Evolutionary conservation across 2,797 vertebrate species (phyloP).

Genomic region (Tokudaia tokunoshimensis): DNA sequence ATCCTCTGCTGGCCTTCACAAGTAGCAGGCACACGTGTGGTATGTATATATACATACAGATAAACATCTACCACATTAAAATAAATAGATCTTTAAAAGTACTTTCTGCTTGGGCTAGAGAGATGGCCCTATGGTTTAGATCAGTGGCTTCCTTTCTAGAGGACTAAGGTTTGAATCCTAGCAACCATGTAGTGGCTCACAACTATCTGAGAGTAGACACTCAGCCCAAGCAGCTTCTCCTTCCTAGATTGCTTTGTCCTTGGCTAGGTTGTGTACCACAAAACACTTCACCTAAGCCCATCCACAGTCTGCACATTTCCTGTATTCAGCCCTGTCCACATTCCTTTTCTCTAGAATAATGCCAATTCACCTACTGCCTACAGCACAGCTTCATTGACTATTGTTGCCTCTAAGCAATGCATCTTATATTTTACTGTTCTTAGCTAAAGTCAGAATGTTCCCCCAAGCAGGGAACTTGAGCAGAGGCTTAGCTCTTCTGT

Average conservation of each 20-base stretch:
- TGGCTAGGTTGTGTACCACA: accelerated
- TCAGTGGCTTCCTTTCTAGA: background rate
- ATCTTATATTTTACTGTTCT: background rate
- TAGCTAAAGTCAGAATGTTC: background rate
- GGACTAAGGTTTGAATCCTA: background rate
- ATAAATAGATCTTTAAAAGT: background rate
- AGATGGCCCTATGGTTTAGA: background rate
- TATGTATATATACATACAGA: background rate
- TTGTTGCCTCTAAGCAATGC: background rate
- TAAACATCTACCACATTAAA: background rate
- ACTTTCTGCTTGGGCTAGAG: background rate
- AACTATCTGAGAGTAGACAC: background rate
- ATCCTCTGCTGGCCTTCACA: background rate
- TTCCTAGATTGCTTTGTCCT: background rate
- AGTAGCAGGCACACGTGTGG: background rate
- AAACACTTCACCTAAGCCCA: too few species aligned
- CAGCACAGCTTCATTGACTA: background rate
- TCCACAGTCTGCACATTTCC: background rate
- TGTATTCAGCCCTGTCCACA: too few species aligned
- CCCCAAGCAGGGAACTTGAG: background rate
- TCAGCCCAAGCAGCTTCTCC: background rate
- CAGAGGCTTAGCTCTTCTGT: background rate
- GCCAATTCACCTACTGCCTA: background rate
- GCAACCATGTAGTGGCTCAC: background rate
- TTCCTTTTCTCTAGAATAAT: background rate